Conservation (phyloP, 92 coral and sea anemone species). For the Parazoanthus swiftii region DNA sequence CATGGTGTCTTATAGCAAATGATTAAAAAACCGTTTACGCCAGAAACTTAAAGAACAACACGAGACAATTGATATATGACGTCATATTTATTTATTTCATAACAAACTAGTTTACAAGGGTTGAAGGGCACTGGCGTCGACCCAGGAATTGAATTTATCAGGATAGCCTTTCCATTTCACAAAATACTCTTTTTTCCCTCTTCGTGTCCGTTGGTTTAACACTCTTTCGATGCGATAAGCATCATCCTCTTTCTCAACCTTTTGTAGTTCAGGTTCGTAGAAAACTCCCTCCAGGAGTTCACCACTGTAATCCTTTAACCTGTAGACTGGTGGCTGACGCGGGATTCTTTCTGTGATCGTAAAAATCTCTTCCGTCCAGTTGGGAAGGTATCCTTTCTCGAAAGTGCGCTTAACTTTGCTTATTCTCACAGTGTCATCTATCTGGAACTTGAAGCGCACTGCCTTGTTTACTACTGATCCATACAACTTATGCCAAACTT, state of each 20-base stretch:
- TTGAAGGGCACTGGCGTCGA: conserved; percentile 12
- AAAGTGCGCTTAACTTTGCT: conserved; percentile 15
- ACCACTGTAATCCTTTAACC: conserved; percentile 48
- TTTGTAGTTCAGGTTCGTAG: conserved; percentile 53
- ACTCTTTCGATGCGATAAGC: conserved; percentile 45
- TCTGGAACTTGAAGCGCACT: conserved; percentile 37
- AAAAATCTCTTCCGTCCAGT: conserved; percentile 20
- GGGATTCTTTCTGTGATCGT: conserved; percentile 13
- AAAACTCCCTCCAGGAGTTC: conserved; percentile 49
- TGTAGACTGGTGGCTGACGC: conserved; percentile 40
- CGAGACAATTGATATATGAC: not conserved
- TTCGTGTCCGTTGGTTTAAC: conserved; percentile 44
- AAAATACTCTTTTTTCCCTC: conserved; percentile 47
- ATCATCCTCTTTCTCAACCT: conserved; percentile 43
- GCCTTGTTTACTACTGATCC: conserved; percentile 15
- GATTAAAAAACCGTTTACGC: not conserved
- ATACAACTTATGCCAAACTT: conserved; percentile 53
- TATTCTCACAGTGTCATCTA: conserved; percentile 45
- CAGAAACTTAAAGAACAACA: not conserved
- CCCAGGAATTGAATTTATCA: conserved; percentile 50
- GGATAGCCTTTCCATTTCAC: conserved; percentile 22
- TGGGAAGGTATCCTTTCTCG: conserved; percentile 15
- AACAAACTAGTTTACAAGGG: conserved; percentile 13
- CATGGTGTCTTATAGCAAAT: conserved; percentile 42
- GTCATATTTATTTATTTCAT: conserved; percentile 13